These are phyloP conservation scores for Pseudochirops cupreus DNA, from an alignment of 2,797 vertebrate species.

Conservation along the genomic window DNA sequence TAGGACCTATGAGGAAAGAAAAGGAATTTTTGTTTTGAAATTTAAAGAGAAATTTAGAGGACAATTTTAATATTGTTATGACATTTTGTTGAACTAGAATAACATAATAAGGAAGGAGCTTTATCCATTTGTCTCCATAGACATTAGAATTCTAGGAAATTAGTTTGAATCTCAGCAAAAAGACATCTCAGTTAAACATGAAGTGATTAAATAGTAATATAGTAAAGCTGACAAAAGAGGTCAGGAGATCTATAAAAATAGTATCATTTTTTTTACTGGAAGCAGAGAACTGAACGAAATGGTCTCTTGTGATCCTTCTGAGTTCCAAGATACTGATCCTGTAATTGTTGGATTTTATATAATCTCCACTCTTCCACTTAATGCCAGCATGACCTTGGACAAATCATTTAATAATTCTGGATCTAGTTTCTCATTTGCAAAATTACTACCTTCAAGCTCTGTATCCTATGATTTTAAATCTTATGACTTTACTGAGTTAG, in stretches of 20 bases:
- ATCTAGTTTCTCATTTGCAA: background rate
- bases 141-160: background rate
- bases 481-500: background rate
- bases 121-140: background rate
- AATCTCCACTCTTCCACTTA: background rate
- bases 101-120: background rate
- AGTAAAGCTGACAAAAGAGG: background rate
- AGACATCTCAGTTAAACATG: constrained; percentile 2
- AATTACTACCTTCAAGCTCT: background rate
- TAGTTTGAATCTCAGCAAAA: background rate
- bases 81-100: background rate
- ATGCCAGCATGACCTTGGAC: background rate
- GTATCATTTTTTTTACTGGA: background rate
- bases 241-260: background rate
- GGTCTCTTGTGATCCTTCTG: background rate
- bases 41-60: background rate
- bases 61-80: constrained; percentile 8
- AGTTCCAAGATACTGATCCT: background rate
- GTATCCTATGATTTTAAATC: background rate
- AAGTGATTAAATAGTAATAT: background rate
- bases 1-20: background rate
- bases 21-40: background rate
- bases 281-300: background rate
- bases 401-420: background rate
- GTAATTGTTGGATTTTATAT: background rate